phyloP scores from a whole-genome alignment of 2,113 vertebrate species.

The Alouatta palliata region DNA sequence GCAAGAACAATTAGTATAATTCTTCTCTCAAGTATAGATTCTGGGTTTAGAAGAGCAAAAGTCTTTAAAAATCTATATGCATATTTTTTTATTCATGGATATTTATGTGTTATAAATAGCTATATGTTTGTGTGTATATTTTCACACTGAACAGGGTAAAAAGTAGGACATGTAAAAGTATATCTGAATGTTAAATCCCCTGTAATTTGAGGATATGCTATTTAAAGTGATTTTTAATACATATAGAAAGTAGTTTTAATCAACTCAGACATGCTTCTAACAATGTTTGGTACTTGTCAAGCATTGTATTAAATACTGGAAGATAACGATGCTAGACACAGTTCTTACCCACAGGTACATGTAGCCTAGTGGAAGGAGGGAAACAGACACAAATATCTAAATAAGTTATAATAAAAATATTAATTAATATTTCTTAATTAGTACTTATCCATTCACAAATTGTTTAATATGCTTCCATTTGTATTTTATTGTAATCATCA shows the following conservation, averaged over 20 bases:
- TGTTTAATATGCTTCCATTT: not conserved
- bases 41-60: constrained; percentile 28
- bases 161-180: not conserved
- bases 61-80: not conserved
- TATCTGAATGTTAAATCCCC: not conserved
- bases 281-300: not conserved
- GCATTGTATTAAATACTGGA: not conserved
- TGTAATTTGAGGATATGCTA: not conserved
- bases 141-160: not conserved
- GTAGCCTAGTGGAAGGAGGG: not conserved
- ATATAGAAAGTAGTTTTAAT: not conserved
- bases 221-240: not conserved
- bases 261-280: not conserved
- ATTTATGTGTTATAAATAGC: not conserved
- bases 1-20: constrained; percentile 43
- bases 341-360: not conserved
- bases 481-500: not conserved
- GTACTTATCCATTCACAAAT: not conserved
- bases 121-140: not conserved
- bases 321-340: not conserved
- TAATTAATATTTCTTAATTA: not conserved
- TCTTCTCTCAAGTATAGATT: constrained; percentile 31
- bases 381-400: not conserved
- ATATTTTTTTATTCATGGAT: not conserved
- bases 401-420: not conserved